phyloP scores from a whole-genome alignment of 2,113 vertebrate species.

The Sturnira hondurensis region DNA sequence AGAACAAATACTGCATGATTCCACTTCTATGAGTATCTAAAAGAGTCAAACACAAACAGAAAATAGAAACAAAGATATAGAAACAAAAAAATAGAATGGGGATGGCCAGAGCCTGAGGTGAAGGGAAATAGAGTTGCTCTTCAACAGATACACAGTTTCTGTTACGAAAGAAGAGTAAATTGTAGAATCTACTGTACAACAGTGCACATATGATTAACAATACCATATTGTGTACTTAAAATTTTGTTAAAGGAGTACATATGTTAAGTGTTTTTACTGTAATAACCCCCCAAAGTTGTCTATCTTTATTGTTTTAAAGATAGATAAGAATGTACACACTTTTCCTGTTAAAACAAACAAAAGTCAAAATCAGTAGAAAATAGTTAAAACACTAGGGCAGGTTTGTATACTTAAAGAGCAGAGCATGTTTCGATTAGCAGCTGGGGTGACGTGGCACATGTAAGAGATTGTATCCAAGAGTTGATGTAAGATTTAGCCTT shows the following conservation, averaged over 20 bases:
- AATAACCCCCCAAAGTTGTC: neutral
- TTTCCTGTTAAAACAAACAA: neutral
- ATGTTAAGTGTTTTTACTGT: neutral
- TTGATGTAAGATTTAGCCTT: neutral
- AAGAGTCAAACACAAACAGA: neutral
- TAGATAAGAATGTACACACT: neutral
- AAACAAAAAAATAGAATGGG: neutral
- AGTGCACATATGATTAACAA: neutral
- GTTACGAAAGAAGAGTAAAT: neutral
- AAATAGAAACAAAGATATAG: neutral
- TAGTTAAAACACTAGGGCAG: neutral
- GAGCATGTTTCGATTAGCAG: neutral
- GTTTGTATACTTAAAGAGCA: neutral
- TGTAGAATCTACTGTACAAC: neutral
- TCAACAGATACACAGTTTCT: neutral
- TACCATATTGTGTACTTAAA: neutral
- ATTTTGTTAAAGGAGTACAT: neutral
- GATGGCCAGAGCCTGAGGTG: neutral
- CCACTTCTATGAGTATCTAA: neutral
- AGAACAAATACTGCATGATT: neutral
- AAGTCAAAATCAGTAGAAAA: neutral
- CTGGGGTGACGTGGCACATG: neutral
- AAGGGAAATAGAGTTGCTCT: neutral
- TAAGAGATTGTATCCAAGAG: neutral
- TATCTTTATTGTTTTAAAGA: neutral